Percentiles rank a stretch among this genome's conserved stretches.
Evolutionary conservation across 2,113 vertebrate species (phyloP).

Genomic region (Hydrolagus affinis): DNA sequence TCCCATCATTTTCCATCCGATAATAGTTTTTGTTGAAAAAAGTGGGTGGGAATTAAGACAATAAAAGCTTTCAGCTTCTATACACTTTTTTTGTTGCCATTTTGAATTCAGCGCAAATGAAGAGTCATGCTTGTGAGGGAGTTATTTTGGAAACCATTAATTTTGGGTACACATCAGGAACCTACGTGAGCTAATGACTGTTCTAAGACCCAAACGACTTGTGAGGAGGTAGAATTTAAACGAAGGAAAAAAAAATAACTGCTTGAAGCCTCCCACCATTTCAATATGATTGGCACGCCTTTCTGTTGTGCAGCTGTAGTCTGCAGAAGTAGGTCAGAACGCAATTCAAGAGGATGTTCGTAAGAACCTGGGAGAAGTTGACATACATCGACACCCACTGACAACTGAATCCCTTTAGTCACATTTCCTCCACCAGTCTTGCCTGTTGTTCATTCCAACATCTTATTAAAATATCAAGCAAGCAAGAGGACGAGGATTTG

Average conservation of each 20-base stretch:
- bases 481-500: too few species aligned
- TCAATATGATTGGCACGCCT: not conserved
- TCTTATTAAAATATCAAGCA: too few species aligned
- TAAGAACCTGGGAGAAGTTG: too few species aligned
- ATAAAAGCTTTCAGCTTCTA: not conserved
- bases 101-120: not conserved
- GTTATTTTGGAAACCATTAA: not conserved
- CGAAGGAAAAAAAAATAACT: not conserved
- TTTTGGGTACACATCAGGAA: not conserved
- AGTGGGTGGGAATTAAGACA: not conserved
- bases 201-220: too few species aligned
- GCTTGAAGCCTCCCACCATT: not conserved
- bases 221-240: conserved; percentile 7
- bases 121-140: not conserved
- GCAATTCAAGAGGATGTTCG: too few species aligned
- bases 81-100: not conserved
- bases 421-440: too few species aligned
- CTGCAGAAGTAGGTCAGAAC: not conserved
- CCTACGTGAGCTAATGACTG: too few species aligned
- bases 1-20: not conserved
- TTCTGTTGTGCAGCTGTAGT: not conserved
- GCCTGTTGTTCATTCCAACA: too few species aligned
- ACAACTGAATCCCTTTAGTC: too few species aligned
- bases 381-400: too few species aligned
- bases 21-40: not conserved